phyloP scores from a whole-genome alignment of 2,113 vertebrate species.

The Chloropsis hardwickii region DNA sequence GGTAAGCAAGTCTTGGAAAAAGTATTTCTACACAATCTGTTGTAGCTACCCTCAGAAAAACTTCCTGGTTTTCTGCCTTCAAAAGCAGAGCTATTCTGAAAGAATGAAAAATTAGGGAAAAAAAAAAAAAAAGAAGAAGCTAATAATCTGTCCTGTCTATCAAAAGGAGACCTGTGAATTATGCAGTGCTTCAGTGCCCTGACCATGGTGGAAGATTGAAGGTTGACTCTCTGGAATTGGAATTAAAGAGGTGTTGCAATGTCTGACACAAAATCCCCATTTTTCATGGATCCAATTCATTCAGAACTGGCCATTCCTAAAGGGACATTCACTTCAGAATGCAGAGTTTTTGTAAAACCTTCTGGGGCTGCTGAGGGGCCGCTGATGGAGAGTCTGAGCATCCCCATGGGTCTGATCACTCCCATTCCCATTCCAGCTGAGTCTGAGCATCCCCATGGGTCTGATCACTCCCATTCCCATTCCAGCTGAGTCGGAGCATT shows the following conservation, averaged over 20 bases:
- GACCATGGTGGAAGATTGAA: neutral
- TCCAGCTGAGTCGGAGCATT: no score
- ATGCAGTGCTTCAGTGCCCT: neutral
- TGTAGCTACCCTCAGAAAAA: neutral
- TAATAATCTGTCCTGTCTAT: neutral
- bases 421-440: no score
- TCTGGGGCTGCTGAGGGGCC: neutral
- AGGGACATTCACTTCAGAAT: neutral
- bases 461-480: no score
- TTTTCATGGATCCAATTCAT: neutral
- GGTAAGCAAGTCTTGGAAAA: neutral
- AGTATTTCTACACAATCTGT: neutral
- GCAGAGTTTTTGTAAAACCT: rapidly evolving
- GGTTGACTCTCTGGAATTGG: neutral
- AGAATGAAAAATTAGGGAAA: neutral
- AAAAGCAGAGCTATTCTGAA: neutral
- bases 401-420: no score
- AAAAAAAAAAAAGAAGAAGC: neutral
- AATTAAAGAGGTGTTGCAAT: neutral
- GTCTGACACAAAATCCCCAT: neutral
- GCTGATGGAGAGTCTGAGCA: neutral
- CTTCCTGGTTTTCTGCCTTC: neutral
- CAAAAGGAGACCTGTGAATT: neutral
- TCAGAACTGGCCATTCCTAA: neutral
- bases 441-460: neutral